Conservation (phyloP, 2,888 invertebrate genomes). For the Saturnia japonica region DNA sequence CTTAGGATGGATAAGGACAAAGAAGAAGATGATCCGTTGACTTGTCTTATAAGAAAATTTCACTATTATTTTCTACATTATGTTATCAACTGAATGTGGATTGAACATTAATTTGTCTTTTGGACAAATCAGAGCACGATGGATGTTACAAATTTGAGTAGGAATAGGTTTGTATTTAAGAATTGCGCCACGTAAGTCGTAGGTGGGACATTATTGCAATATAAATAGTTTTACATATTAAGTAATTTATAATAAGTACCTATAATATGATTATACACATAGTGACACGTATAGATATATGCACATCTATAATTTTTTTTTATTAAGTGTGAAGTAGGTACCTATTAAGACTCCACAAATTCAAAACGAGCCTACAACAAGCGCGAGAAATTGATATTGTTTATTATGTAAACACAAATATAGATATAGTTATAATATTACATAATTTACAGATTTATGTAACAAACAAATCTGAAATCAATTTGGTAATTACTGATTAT, state of each 20-base stretch:
- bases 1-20: no score
- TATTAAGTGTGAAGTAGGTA: not conserved
- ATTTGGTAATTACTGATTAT: no score
- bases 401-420: not conserved
- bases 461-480: no score
- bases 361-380: not conserved
- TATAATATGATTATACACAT: not conserved
- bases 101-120: constrained; percentile 52
- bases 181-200: constrained; percentile 47
- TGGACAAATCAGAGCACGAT: constrained; percentile 77
- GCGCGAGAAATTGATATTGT: not conserved
- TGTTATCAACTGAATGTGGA: constrained; percentile 39
- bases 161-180: constrained; percentile 62
- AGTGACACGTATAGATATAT: not conserved
- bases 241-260: constrained; percentile 13
- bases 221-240: constrained; percentile 47
- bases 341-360: not conserved
- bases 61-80: not conserved
- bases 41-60: not conserved
- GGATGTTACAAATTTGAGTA: constrained; percentile 79
- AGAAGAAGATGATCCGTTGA: no score
- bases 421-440: not conserved
- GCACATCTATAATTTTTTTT: not conserved
- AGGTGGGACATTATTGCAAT: constrained; percentile 80
- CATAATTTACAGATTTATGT: no score